Percentiles rank a stretch among this genome's conserved stretches.
Conservation (phyloP, 2,888 invertebrate species). For the Netelia fuscicornis region DNA sequence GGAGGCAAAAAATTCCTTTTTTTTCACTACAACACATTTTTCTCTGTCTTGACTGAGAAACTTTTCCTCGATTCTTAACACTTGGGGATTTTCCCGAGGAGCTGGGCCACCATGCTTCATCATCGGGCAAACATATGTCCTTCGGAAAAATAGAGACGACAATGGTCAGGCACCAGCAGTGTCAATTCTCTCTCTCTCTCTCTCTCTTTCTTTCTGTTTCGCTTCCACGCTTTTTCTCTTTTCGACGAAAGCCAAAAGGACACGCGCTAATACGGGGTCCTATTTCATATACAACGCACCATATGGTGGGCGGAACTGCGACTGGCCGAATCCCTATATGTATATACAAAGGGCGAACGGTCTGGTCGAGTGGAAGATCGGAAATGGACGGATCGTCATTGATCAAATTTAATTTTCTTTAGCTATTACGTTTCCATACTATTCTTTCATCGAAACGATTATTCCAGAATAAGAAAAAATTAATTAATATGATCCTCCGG, state of each 20-base stretch:
- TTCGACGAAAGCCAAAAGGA: conserved; percentile 76
- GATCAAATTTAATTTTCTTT: conserved; percentile 14
- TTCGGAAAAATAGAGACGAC: conserved; percentile 48
- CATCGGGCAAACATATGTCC: conserved; percentile 66
- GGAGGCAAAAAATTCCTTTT: conserved; percentile 28
- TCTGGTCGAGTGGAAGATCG: conserved; percentile 38
- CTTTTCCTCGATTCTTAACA: conserved; percentile 5
- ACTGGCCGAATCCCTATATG: conserved; percentile 44
- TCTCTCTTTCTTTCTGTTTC: neutral
- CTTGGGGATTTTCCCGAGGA: conserved; percentile 52
- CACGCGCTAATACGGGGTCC: conserved; percentile 72
- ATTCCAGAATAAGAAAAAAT: neutral
- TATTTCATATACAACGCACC: conserved; percentile 67
- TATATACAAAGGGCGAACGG: conserved; percentile 10
- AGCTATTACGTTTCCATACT: neutral
- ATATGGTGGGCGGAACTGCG: conserved; percentile 75
- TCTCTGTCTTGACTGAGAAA: neutral
- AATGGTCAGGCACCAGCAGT: conserved; percentile 57
- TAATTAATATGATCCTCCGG: neutral
- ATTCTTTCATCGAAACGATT: neutral
- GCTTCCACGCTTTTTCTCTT: conserved; percentile 27
- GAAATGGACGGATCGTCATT: conserved; percentile 37
- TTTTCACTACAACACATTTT: conserved; percentile 20
- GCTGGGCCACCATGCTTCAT: conserved; percentile 6
- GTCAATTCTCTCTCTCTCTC: conserved; percentile 5